phyloP scores from a whole-genome alignment of 2,888 invertebrate species.

The Acanthosepion pharaonis region DNA sequence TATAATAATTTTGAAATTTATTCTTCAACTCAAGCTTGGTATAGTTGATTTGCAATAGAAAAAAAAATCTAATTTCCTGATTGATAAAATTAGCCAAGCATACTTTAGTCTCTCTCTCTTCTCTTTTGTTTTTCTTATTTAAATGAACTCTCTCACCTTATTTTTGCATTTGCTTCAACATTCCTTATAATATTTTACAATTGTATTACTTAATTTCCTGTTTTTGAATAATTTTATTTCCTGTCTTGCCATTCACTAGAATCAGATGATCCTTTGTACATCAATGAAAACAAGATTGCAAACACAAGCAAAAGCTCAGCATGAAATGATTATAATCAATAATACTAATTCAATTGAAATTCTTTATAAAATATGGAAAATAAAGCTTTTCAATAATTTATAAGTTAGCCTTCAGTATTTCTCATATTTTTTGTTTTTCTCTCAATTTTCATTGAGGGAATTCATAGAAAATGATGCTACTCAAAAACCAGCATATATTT shows the following conservation, averaged over 20 bases:
- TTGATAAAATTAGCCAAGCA: background rate
- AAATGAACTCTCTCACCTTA: background rate
- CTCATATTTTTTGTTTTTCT: no score
- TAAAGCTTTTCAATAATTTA: background rate
- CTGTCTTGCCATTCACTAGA: background rate
- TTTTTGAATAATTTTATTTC: conserved; percentile 33
- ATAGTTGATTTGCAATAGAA: background rate
- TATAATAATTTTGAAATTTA: background rate
- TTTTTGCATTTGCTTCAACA: background rate
- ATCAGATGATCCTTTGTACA: conserved; percentile 33
- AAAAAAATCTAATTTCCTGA: background rate
- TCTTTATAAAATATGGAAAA: background rate
- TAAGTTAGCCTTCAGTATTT: no score
- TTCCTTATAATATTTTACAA: background rate
- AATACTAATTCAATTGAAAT: background rate
- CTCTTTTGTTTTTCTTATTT: background rate
- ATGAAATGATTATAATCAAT: background rate
- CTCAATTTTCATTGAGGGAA: background rate
- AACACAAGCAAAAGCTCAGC: conserved; percentile 2
- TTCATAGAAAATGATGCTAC: background rate
- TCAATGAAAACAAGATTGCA: background rate
- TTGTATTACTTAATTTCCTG: conserved; percentile 20
- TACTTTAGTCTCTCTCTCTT: background rate
- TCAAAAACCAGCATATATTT: background rate
- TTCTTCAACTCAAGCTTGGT: background rate